A percentile compares a stretch with the other conserved stretches of the same genome.
These are phyloP conservation scores for Rafetus swinhoei DNA, from an alignment of 2,113 vertebrate genomes.

Conservation along the genomic window DNA sequence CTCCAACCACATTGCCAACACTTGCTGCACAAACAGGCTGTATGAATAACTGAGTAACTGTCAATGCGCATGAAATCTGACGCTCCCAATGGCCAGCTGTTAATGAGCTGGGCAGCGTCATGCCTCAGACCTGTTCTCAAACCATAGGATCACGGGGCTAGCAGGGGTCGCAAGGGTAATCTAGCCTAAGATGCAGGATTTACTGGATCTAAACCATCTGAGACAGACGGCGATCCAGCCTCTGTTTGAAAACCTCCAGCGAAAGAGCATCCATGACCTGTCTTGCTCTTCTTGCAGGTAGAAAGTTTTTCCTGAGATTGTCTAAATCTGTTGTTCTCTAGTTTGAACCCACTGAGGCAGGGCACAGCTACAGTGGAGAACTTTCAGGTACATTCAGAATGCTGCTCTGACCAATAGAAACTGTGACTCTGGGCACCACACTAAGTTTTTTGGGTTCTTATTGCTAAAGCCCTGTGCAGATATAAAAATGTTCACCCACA, in stretches of 20 bases:
- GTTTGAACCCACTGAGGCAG: not conserved
- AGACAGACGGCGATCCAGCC: not conserved
- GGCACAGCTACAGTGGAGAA: not conserved
- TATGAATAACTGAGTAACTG: not conserved
- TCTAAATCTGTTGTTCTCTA: not conserved
- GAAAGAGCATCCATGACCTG: not conserved
- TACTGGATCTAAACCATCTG: not conserved
- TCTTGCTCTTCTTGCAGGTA: not conserved
- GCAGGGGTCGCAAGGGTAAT: not conserved
- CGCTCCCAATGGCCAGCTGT: not conserved
- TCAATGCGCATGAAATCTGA: not conserved
- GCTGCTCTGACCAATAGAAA: not conserved
- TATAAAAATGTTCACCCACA: too few relatives aligned
- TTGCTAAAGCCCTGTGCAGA: too few relatives aligned
- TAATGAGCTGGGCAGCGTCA: not conserved
- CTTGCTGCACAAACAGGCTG: fast-evolving
- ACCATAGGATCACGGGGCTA: not conserved
- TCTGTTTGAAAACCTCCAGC: not conserved
- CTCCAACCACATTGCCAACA: not conserved
- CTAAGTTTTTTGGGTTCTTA: not conserved
- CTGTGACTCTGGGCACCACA: not conserved
- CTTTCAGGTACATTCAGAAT: not conserved
- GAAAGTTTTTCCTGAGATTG: not conserved
- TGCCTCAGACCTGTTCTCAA: not conserved
- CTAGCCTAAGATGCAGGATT: not conserved